Base-by-base conservation (phyloP, 2,888 invertebrate species). In the Mesopsocus fuscifrons region DNA sequence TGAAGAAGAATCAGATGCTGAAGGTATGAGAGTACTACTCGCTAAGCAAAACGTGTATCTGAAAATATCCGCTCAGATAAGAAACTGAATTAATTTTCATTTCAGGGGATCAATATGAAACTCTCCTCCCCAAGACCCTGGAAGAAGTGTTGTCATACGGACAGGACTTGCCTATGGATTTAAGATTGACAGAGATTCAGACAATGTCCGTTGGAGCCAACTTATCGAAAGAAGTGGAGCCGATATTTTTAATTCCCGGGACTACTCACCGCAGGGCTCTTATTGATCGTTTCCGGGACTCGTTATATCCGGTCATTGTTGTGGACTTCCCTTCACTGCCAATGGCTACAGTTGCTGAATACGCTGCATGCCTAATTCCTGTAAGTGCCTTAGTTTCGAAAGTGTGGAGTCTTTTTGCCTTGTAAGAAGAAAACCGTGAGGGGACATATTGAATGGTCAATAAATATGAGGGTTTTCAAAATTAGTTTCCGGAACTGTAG, bases 191-290 rank as follows among this genome's bases (percentile, higher is more conserved):
- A 5, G 38, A 15, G 20, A 4, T 38, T 3, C 17, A 18, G 20
- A 38, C 38, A 4, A 17, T 3, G 20, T 18, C 17, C 13, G n/a
- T 21, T 3, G 16, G 18, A 4, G 6, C n/a, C 13, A 38, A 38
- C 13, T 18, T 18, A 17, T 16, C 20, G 3, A 15, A 20, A 11
- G 38, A 38, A 20, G 20, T 21, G 3, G 9, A 18, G 5, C 38
- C 38, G n/a, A n/a, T 38, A 13, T 38, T 38, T 17, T 6, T 38
- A 18, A 38, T 38, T 13, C 38, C 38, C 4, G 38, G 38, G n/a
- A 5, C 20, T 5, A 5, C 20, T 4, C 15, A 20, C 6, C 6
- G 18, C 5, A 13, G n/a, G 8, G 18, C 9, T 16, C 11, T 38
- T n/a, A 11, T 20, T 18, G 18, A 38, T 6, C 16, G 20, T 3